phyloP scores from a whole-genome alignment of 2,888 invertebrate species.

The Papilio protenor region DNA sequence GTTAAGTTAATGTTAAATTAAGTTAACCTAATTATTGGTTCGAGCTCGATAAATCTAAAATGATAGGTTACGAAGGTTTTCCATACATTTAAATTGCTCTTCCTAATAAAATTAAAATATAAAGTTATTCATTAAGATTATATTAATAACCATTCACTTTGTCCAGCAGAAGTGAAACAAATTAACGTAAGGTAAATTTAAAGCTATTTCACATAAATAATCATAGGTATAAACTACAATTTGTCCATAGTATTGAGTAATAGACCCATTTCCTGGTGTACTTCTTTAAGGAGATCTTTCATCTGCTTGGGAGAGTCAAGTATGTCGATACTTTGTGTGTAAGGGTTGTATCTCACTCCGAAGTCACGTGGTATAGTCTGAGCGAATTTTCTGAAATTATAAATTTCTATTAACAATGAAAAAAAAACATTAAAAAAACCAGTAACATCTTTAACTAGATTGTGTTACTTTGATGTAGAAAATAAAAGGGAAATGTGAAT shows the following conservation, averaged over 20 bases:
- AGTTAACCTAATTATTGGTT: no score
- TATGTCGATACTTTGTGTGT: conserved; percentile 97
- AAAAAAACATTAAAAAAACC: not conserved
- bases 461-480: no score
- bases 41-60: not conserved
- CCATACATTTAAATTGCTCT: not conserved
- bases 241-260: conserved; percentile 90
- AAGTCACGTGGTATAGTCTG: conserved; percentile 96
- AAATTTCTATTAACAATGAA: conserved; percentile 2
- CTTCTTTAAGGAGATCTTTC: conserved; percentile 90
- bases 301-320: conserved; percentile 96
- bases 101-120: not conserved
- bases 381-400: conserved; percentile 92
- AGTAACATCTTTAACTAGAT: no score
- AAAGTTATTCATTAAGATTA: not conserved
- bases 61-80: not conserved
- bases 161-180: conserved; percentile 6
- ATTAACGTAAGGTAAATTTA: conserved; percentile 9
- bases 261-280: conserved; percentile 91
- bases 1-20: not conserved
- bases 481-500: no score
- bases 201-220: conserved; percentile 9
- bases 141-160: not conserved
- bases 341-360: conserved; percentile 97
- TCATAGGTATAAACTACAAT: conserved; percentile 67